These are phyloP conservation scores for Griposia aprilina DNA, from an alignment of 2,888 invertebrate species.

Conservation along the genomic window DNA sequence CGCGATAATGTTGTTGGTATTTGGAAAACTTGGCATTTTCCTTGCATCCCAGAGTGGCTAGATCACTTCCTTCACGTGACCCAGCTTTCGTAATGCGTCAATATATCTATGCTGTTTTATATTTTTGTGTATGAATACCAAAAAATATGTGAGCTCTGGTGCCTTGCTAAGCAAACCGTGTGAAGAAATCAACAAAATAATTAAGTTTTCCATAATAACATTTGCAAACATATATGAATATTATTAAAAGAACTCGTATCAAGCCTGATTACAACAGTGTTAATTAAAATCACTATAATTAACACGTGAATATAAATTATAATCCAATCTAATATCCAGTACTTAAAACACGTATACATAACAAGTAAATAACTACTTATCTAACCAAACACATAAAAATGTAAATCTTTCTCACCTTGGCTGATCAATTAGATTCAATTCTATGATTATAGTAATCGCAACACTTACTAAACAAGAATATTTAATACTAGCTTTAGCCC, in stretches of 20 bases:
- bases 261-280: conserved; percentile 21
- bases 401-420: conserved; percentile 59
- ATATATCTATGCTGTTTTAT: too few species aligned
- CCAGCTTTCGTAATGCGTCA: too few species aligned
- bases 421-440: conserved; percentile 60
- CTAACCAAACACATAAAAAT: conserved; percentile 57
- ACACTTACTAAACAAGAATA: conserved; percentile 39
- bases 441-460: conserved; percentile 31
- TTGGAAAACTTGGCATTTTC: too few species aligned
- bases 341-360: conserved; percentile 2
- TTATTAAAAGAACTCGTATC: background rate
- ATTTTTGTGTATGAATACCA: background rate
- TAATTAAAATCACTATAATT: conserved; percentile 46
- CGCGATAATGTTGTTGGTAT: too few species aligned
- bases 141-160: background rate
- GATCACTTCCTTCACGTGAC: too few species aligned
- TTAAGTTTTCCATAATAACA: background rate
- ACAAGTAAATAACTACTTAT: conserved; percentile 15
- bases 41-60: too few species aligned
- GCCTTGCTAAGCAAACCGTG: background rate
- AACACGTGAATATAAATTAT: conserved; percentile 34
- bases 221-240: conserved; percentile 8
- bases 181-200: background rate
- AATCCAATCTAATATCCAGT: conserved; percentile 23
- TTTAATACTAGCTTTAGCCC: too few species aligned